phyloP scores from a whole-genome alignment of 2,113 vertebrate genomes.

The Stegastes partitus region DNA sequence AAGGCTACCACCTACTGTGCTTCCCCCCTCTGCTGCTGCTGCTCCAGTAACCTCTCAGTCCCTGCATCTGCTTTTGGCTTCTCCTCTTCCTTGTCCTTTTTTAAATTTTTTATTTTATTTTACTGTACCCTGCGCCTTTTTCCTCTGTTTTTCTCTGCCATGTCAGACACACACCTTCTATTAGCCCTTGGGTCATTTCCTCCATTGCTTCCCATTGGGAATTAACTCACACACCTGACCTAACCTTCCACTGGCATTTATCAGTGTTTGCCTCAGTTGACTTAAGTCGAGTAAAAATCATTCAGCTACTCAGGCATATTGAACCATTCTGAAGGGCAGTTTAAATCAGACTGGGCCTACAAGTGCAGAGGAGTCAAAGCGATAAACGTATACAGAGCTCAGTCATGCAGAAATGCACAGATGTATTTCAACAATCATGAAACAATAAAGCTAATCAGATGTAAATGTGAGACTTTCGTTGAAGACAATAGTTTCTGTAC shows the following conservation, averaged over 20 bases:
- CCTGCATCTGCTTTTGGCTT: slow-evolving; percentile 70
- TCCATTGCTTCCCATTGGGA: slow-evolving; percentile 61
- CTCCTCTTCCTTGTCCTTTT: slow-evolving; percentile 42
- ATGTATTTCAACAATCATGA: slow-evolving; percentile 6
- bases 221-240: slow-evolving; percentile 74
- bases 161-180: slow-evolving; percentile 61
- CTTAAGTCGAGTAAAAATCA: slow-evolving; percentile 72
- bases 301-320: slow-evolving; percentile 60
- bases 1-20: slow-evolving; percentile 69
- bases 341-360: slow-evolving; percentile 38
- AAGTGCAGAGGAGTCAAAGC: slow-evolving; percentile 27
- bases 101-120: too few species aligned
- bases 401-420: slow-evolving; percentile 33
- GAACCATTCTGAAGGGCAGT: slow-evolving; percentile 62
- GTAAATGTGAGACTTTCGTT: slow-evolving; percentile 7
- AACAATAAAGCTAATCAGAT: slow-evolving; percentile 8
- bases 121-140: slow-evolving; percentile 39
- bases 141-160: slow-evolving; percentile 45
- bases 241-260: slow-evolving; percentile 76
- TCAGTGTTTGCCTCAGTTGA: slow-evolving; percentile 73
- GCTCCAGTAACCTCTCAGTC: slow-evolving; percentile 69
- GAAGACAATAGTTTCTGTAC: slow-evolving; percentile 21
- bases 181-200: slow-evolving; percentile 67
- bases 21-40: slow-evolving; percentile 51
- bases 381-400: background rate